phyloP scores from a whole-genome alignment of 2,888 invertebrate genomes.

The Gortyna flavago region DNA sequence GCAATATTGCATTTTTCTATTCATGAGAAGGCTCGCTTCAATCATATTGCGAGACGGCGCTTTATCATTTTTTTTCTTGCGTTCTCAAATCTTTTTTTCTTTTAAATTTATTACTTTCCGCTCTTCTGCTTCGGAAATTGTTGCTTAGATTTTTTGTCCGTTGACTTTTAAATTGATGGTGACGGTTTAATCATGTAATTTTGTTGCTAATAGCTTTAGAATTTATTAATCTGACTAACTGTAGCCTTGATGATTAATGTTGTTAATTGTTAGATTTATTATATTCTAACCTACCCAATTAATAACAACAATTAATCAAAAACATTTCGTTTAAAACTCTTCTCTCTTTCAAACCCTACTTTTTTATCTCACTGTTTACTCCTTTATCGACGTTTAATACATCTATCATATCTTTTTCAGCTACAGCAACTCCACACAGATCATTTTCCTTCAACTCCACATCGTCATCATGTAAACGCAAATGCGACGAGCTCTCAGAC shows the following conservation, averaged over 20 bases:
- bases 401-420: conserved; percentile 60
- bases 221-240: conserved; percentile 34
- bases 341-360: not conserved
- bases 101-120: conserved; percentile 66
- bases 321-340: not conserved
- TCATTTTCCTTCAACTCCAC: conserved; percentile 75
- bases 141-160: conserved; percentile 51
- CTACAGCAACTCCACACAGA: conserved; percentile 75
- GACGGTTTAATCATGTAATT: conserved; percentile 49
- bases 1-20: conserved; percentile 73
- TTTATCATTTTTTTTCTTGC: conserved; percentile 58
- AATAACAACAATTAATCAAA: not conserved
- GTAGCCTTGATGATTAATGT: conserved; percentile 33
- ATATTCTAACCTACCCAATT: not conserved
- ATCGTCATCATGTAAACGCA: conserved; percentile 83
- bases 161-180: conserved; percentile 49
- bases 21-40: conserved; percentile 67
- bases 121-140: conserved; percentile 58
- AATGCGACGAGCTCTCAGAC: conserved; percentile 81
- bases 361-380: not conserved
- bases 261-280: not conserved
- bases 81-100: conserved; percentile 59
- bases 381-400: not conserved
- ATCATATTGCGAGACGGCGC: conserved; percentile 63
- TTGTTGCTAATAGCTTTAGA: conserved; percentile 18